These are phyloP conservation scores for Leucopsar rothschildi DNA, from an alignment of 2,113 vertebrate genomes.

Conservation along the genomic window DNA sequence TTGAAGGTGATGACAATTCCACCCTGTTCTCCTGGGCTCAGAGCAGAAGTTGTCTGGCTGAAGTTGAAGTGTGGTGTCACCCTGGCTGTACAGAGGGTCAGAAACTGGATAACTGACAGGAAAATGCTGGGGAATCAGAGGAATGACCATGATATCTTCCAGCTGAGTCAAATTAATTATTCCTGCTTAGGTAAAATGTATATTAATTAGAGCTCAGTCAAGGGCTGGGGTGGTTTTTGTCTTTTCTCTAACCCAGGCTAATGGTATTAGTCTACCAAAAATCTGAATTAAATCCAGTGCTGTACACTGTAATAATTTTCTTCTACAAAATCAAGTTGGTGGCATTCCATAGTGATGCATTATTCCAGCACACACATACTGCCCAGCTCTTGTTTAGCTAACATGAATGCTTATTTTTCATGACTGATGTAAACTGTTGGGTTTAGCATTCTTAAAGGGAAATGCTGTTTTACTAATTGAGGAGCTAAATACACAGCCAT, in stretches of 20 bases:
- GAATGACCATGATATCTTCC: background rate
- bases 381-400: background rate
- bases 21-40: background rate
- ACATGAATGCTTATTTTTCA: background rate
- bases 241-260: background rate
- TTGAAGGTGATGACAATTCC: background rate
- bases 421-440: background rate
- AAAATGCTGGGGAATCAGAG: background rate
- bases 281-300: background rate
- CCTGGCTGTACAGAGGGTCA: background rate
- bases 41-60: background rate
- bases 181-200: background rate
- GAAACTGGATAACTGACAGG: background rate
- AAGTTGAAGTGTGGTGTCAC: background rate
- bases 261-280: background rate
- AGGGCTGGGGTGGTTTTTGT: background rate
- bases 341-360: background rate
- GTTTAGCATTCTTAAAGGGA: background rate
- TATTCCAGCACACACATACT: background rate
- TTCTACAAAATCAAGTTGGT: background rate
- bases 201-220: background rate
- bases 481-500: background rate
- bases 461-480: background rate
- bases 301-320: background rate
- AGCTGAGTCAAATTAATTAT: background rate